Conservation (phyloP, 2,113 vertebrate genomes). For the Pygathrix nemaeus region DNA sequence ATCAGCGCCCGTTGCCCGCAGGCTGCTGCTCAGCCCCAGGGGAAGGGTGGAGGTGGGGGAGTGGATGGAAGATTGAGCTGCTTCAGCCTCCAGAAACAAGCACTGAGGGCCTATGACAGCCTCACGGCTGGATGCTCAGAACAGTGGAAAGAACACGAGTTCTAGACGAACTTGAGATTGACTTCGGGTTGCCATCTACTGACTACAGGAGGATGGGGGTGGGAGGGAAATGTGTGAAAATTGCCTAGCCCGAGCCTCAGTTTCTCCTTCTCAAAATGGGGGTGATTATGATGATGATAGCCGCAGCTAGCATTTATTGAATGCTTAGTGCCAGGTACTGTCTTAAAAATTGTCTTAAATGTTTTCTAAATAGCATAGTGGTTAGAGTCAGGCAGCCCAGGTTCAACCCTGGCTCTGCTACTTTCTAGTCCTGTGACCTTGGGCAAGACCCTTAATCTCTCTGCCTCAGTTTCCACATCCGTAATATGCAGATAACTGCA, state of each 20-base stretch:
- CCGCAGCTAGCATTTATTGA: not conserved
- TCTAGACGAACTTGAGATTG: not conserved
- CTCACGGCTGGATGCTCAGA: not conserved
- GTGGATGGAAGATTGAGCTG: not conserved
- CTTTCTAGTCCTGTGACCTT: not conserved
- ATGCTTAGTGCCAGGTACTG: not conserved
- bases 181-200: not conserved
- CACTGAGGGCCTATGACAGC: not conserved
- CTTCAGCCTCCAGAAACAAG: not conserved
- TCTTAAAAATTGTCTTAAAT: not conserved
- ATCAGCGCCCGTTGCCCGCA: rapidly evolving
- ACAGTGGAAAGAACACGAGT: not conserved
- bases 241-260: not conserved
- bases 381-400: not conserved
- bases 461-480: not conserved
- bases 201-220: not conserved
- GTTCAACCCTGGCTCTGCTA: not conserved
- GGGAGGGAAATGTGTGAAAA: not conserved
- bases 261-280: not conserved
- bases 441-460: not conserved
- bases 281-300: not conserved
- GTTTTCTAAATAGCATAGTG: not conserved
- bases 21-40: not conserved
- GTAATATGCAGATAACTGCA: not conserved
- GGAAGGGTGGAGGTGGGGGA: too few relatives aligned